phyloP scores from a whole-genome alignment of 2,113 vertebrate genomes.

The Rhea pennata region DNA sequence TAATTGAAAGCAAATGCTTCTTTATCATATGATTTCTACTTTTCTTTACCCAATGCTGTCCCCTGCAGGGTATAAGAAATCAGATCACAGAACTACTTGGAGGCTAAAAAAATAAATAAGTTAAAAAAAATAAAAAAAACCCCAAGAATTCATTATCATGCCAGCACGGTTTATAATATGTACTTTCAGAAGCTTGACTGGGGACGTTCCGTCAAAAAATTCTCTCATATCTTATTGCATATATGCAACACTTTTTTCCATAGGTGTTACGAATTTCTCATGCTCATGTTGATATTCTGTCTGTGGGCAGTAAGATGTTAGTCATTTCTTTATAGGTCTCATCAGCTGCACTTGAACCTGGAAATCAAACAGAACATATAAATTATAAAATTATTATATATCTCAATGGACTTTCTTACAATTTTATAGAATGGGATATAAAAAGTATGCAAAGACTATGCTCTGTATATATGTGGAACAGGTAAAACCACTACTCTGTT shows the following conservation, averaged over 20 bases:
- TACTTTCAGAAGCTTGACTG: background rate
- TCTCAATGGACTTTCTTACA: background rate
- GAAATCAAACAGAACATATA: conserved; percentile 26
- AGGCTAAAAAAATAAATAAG: background rate
- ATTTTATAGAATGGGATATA: background rate
- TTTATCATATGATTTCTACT: conserved; percentile 76
- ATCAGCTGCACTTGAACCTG: background rate
- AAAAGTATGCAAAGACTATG: background rate
- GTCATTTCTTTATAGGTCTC: background rate
- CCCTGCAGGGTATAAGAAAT: conserved; percentile 84
- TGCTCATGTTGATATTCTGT: conserved; percentile 12
- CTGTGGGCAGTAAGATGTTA: background rate
- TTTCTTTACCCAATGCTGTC: conserved; percentile 85
- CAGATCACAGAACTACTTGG: conserved; percentile 64
- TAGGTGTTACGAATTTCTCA: conserved; percentile 1
- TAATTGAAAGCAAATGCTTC: conserved; percentile 81
- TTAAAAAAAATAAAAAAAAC: background rate
- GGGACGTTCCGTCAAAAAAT: background rate
- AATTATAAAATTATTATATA: background rate
- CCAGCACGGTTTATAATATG: background rate
- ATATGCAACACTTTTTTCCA: background rate
- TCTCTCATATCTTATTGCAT: background rate
- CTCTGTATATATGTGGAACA: background rate
- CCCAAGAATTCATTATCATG: background rate
- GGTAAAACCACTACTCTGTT: background rate